Evolutionary conservation across 2,797 vertebrate species (phyloP).

Genomic region (Martes flavigula): DNA sequence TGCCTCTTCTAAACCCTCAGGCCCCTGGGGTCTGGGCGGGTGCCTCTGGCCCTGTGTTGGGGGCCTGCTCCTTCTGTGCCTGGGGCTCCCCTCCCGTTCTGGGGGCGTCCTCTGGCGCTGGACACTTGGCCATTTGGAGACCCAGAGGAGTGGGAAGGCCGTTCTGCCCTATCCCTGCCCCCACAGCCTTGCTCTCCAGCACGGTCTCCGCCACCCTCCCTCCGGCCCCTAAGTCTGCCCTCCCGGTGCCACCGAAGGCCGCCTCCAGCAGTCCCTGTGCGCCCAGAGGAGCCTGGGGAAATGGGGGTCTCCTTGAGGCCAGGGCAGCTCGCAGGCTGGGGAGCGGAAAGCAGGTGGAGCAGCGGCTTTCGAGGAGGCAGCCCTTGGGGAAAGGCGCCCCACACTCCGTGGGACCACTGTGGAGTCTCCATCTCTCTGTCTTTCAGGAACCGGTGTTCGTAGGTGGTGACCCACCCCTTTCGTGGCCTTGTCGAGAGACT

Average conservation of each 20-base stretch:
- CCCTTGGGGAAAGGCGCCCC: not conserved
- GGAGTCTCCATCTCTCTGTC: not conserved
- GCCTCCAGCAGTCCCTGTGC: not conserved
- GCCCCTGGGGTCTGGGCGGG: not conserved
- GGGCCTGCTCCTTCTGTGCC: not conserved
- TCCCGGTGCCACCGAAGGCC: not conserved
- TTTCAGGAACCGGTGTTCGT: constrained; percentile 2
- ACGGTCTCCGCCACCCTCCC: not conserved
- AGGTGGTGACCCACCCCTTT: not conserved
- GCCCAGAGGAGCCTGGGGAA: not conserved
- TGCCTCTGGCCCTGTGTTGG: not conserved
- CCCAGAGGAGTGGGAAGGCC: not conserved
- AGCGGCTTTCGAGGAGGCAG: not conserved
- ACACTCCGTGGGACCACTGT: not conserved
- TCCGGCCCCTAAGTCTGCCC: not conserved
- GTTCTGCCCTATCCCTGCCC: not conserved
- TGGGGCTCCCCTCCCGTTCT: not conserved
- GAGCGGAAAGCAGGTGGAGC: not conserved
- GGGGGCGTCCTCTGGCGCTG: not conserved
- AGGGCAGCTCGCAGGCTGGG: not conserved
- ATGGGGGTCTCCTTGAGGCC: not conserved
- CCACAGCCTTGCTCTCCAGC: no score
- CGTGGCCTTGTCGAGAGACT: not conserved
- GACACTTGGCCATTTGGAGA: not conserved
- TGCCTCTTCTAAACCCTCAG: not conserved